These are phyloP conservation scores for Parasteatoda lunata DNA, from an alignment of 2,888 invertebrate genomes.

Conservation along the genomic window DNA sequence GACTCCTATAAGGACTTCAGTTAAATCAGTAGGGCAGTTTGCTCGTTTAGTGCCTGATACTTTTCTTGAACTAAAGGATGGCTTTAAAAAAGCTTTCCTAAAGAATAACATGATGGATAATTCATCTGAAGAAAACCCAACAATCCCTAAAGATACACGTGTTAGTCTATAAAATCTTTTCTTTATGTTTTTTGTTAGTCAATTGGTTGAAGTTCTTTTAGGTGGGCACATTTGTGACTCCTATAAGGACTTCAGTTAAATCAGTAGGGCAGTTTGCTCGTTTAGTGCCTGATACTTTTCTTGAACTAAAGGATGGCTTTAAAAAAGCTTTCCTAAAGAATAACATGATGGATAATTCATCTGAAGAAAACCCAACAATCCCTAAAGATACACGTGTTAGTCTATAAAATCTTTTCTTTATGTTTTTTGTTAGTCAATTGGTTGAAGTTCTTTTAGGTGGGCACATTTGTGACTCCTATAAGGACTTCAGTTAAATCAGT, in stretches of 20 bases:
- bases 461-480: constrained; percentile 85
- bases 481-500: constrained; percentile 86
- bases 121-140: constrained; percentile 28
- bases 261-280: constrained; percentile 84
- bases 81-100: constrained; percentile 83
- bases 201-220: too few species aligned
- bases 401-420: background rate
- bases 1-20: constrained; percentile 87
- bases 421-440: too few species aligned
- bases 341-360: constrained; percentile 15
- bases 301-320: constrained; percentile 87
- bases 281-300: constrained; percentile 90
- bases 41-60: constrained; percentile 92
- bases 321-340: constrained; percentile 80
- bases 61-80: constrained; percentile 88
- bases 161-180: background rate
- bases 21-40: constrained; percentile 83
- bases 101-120: constrained; percentile 55
- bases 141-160: constrained; percentile 19
- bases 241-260: constrained; percentile 87
- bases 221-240: constrained; percentile 82
- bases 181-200: too few species aligned
- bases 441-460: constrained; percentile 73
- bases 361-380: constrained; percentile 34
- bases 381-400: constrained; percentile 33